phyloP scores from a whole-genome alignment of 2,888 invertebrate species.

The Dryadula phaetusa region DNA sequence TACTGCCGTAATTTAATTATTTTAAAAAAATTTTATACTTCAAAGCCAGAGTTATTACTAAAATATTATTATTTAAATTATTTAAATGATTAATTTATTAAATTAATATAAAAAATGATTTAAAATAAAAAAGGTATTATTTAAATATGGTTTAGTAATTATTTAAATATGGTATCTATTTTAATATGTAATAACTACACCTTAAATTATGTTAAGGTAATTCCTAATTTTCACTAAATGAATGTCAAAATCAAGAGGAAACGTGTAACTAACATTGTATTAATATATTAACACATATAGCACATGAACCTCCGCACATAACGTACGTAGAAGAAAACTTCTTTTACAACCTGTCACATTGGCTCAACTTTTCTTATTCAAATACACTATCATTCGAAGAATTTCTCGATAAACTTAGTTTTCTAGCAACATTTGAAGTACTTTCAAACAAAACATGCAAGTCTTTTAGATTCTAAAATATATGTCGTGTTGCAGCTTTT shows the following conservation, averaged over 20 bases:
- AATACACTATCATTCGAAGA: constrained; percentile 38
- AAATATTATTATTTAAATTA: too few relatives aligned
- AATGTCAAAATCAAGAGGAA: too few relatives aligned
- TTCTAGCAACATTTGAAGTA: constrained; percentile 27
- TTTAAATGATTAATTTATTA: too few relatives aligned
- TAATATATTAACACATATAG: too few relatives aligned
- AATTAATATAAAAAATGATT: too few relatives aligned
- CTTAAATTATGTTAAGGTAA: too few relatives aligned
- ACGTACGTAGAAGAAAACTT: not conserved
- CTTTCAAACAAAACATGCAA: constrained; percentile 29
- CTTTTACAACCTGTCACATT: constrained; percentile 32
- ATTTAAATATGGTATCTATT: too few relatives aligned
- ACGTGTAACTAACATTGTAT: too few relatives aligned
- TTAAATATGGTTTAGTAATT: too few relatives aligned
- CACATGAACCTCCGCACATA: not conserved
- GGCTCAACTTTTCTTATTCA: constrained; percentile 37
- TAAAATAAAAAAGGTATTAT: too few relatives aligned
- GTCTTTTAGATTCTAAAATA: constrained; percentile 14
- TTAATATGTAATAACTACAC: too few relatives aligned
- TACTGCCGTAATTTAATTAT: not conserved
- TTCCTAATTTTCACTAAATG: too few relatives aligned
- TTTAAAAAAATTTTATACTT: not conserved
- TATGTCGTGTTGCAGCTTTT: not conserved
- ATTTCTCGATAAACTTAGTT: constrained; percentile 38
- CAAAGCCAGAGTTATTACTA: not conserved